Base-by-base conservation (phyloP, 2,113 vertebrate genomes). In the Rostratula benghalensis region DNA sequence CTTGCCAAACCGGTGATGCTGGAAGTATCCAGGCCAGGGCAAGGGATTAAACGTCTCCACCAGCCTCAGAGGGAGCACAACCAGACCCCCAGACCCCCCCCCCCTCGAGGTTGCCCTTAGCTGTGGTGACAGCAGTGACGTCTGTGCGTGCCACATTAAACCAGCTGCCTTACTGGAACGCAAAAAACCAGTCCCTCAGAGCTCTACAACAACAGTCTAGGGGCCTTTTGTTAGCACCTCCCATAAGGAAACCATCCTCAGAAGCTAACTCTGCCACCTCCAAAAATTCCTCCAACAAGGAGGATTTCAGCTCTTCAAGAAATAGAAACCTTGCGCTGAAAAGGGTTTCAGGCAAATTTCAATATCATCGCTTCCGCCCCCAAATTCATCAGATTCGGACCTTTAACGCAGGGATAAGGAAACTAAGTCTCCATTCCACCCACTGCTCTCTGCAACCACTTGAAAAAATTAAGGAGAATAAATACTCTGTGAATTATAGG, bases 101-200 rank as follows among this genome's bases (percentile, higher is more conserved):
- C 39, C 11, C 39, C 39, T 11, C 39, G 1, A 63, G 61, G 22
- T 54, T 39, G 56, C 16, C 75, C 51, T 33, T 1, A 8, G 43
- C 45, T 48, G 31, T 0, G 1, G 48, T 8, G 63, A 82, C 53
- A 70, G 69, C 69, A 37, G 61, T 1, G 27, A 51, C 2, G 2
- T 33, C 57, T 12, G 7, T 3, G 18, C 14, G 1, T 1, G 18
- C 31, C 45, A 25, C 71, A 3, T 9, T 28, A 20, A 67, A 67
- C 33, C 28, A 53, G 7, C 10, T 4, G 15, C 2, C 0, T 12
- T 39, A 46, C 64, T 2, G 9, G 51, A 64, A 45, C 1, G 13
- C 31, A 30, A 20, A 20, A 35, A 12, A 22, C 20, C 3, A 0
- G 10, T 60, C 82, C 46, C 46, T 48, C n/a, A 23, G 24, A 61